Evolutionary conservation across 2,797 vertebrate species (phyloP).

Genomic region (Bucorvus abyssinicus): DNA sequence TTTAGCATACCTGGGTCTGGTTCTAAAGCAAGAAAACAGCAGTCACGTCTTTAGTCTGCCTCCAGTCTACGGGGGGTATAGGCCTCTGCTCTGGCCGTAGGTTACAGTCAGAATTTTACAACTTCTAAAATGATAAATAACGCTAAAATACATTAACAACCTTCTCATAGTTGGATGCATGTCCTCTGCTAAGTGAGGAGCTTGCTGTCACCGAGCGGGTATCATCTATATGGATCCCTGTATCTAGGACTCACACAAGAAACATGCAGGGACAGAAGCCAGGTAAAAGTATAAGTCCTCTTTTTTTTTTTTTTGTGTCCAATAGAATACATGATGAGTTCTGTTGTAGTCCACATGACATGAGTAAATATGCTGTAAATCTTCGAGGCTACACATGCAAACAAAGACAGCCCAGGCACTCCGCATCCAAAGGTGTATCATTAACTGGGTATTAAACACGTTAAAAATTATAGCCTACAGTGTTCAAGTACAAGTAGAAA

Average conservation of each 20-base stretch:
- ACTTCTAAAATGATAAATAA: background rate
- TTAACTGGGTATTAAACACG: constrained; percentile 19
- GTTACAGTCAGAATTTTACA: background rate
- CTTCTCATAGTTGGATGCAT: background rate
- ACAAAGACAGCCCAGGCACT: background rate
- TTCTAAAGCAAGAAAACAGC: background rate
- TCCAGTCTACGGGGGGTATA: background rate
- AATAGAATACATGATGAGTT: background rate
- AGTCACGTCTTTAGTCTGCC: background rate
- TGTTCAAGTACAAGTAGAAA: constrained; percentile 44
- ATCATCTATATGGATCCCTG: background rate
- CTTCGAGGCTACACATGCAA: background rate
- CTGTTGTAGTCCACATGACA: background rate
- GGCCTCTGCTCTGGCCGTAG: background rate
- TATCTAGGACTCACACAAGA: background rate
- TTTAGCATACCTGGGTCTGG: background rate
- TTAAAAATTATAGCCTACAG: constrained; percentile 28
- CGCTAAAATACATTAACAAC: background rate
- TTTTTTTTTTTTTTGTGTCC: too few species aligned
- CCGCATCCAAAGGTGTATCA: background rate
- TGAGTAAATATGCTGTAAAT: background rate
- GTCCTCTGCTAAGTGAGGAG: background rate
- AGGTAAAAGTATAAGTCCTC: background rate
- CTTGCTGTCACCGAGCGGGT: background rate
- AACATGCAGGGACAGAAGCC: background rate